A percentile compares a stretch with the other conserved stretches of the same genome.
Evolutionary conservation across 2,797 vertebrate genomes (phyloP).

Genomic region (Phataginus tricuspis): DNA sequence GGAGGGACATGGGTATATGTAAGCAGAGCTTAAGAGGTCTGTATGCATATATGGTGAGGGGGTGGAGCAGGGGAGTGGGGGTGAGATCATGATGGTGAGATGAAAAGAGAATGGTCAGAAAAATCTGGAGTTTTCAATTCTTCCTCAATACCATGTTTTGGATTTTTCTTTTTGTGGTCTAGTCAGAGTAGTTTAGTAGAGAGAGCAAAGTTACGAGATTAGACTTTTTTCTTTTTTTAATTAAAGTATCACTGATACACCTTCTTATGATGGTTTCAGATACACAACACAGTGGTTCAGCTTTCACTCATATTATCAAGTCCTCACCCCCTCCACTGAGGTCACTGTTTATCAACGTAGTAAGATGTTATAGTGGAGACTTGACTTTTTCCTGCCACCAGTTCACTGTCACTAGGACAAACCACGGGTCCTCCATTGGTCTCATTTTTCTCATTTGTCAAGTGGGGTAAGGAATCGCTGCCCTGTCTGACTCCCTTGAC

Average conservation of each 20-base stretch:
- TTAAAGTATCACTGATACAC: too few relatives aligned
- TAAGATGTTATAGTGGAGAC: too few relatives aligned
- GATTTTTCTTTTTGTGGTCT: constrained; percentile 58
- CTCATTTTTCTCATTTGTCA: constrained; percentile 39
- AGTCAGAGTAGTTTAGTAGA: background rate
- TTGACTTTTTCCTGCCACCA: background rate
- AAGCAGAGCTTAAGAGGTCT: constrained; percentile 17
- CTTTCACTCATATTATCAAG: too few relatives aligned
- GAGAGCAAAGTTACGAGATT: constrained; percentile 15
- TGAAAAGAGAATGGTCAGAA: constrained; percentile 37
- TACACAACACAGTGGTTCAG: too few relatives aligned
- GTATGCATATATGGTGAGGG: background rate
- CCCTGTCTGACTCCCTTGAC: background rate
- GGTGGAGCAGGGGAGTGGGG: background rate
- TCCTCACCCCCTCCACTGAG: too few relatives aligned
- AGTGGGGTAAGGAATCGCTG: background rate
- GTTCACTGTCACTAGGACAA: background rate
- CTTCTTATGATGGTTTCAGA: too few relatives aligned
- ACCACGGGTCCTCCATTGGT: background rate
- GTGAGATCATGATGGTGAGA: background rate
- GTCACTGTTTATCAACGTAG: too few relatives aligned
- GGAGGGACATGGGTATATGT: background rate
- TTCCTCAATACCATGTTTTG: constrained; percentile 6
- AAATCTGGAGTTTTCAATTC: constrained; percentile 33
- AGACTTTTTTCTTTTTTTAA: background rate